Base-by-base conservation (phyloP, 2,797 vertebrate species). In the Silurus lanzhouensis region DNA sequence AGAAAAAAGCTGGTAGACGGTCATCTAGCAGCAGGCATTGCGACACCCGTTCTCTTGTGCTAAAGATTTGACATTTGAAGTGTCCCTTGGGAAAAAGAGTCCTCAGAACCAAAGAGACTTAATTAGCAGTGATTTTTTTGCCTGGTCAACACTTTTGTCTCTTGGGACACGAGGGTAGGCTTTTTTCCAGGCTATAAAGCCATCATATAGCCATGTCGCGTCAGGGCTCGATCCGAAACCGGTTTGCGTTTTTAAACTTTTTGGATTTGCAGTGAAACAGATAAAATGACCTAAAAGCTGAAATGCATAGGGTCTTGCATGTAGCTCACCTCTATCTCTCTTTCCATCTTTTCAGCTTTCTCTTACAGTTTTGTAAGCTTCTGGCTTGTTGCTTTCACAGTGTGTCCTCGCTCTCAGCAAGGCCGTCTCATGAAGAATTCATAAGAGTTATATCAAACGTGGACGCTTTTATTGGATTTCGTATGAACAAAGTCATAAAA, bases 281-380 rank as follows among this genome's bases (percentile, higher is more conserved):
- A 71, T 57, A 74, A 38, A 55, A 79, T 70, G 79, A 57, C 46
- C 78, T 81, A 88, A 88, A 88, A 85, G 91, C 38, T n/a, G 64
- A 72, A 90, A 70, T 87, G 66, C 25, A 22, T 4, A 13, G 10
- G 52, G 14, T 70, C 46, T 14, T 14, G 25, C 48, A 38, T 46
- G 55, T 61, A 44, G 25, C 38, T 57, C 38, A 20, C 68, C 52
- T 25, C 27, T 63, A 13, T 20, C 46, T 48, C 6, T 92, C 87
- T 83, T 75, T 74, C 86, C 84, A 89, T 92, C 90, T n/a, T 82
- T 70, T 64, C 83, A 61, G 86, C 75, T 72, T 61, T 14, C 76
- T 52, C 19, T 27, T 66, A 13, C 81, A 81, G 38, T 72, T 86
- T 86, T 90, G 89, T 82, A 88, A 89, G 84, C 87, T 86, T 86